Base-by-base conservation (phyloP, 2,113 vertebrate genomes). In the Cryptotis parvus region DNA sequence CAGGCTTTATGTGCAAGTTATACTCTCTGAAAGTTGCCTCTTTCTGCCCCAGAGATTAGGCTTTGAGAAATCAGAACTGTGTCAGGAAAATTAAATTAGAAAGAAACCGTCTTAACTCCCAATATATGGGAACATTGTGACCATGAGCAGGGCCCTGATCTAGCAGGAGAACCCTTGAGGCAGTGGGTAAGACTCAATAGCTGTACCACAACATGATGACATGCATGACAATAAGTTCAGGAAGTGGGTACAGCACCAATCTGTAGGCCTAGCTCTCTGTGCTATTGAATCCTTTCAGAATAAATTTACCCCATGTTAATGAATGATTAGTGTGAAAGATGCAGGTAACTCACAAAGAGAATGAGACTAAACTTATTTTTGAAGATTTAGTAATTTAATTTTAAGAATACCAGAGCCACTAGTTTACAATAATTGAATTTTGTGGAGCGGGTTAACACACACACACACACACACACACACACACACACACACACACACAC, bases 221-320 rank as follows among this genome's bases (percentile, higher is more conserved):
- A 58, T 58, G 18, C 18, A 58, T 22, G 52, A 58, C n/a, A n/a
- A n/a, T n/a, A n/a, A n/a, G n/a, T n/a, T n/a, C 55, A 58, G 69
- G 39, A 16, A 3, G 26, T 41, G 2, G 9, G 0, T 20, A 2
- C 1, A 12, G 20, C 4, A 4, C 20, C 16, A 1, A 12, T 63
- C 11, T 75, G 37, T 3, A 29, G 9, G 1, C 37, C n/a, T 63
- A 45, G 24, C 18, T 61, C 49, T 49, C 49, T 39, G 49, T 58
- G n/a, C 2, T 6, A 39, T 9, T 27, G 27, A 73, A n/a, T 0
- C 1, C 37, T 39, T 63, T 88, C 39, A 81, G 52, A 70, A 43
- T 2, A 16, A 87, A 5, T 41, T 3, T 52, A 24, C 12, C 20
- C 9, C 5, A 0, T 5, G 2, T 77, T 84, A 58, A 9, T 65